Percentiles rank a stretch among this genome's conserved stretches.
Evolutionary conservation across 2,797 vertebrate genomes (phyloP).

Genomic region (Pipistrellus pipistrellus): DNA sequence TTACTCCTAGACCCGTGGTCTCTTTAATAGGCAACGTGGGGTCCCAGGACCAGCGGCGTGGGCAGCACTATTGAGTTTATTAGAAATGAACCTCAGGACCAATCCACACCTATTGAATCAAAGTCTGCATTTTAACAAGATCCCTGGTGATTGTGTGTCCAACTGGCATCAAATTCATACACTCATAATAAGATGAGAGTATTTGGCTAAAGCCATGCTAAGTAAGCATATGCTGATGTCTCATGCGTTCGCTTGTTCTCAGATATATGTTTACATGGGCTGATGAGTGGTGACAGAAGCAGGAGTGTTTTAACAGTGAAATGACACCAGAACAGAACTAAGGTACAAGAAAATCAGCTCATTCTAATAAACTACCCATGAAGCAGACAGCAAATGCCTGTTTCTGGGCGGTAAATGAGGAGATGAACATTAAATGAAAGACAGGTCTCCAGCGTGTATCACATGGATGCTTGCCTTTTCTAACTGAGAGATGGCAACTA

Average conservation of each 20-base stretch:
- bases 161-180: not conserved
- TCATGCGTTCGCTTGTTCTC: not conserved
- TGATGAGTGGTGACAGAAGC: not conserved
- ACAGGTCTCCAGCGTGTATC: not conserved
- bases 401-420: conserved; percentile 5
- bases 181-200: not conserved
- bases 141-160: not conserved
- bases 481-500: conserved; percentile 34
- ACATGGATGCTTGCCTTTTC: conserved; percentile 9
- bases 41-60: not conserved
- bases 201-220: conserved; percentile 16
- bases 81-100: not conserved
- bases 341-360: not conserved
- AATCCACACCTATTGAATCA: not conserved
- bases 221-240: not conserved
- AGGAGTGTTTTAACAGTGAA: not conserved
- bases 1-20: not conserved
- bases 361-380: not conserved
- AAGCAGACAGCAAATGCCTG: not conserved
- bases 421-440: not conserved
- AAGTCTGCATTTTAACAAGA: conserved; percentile 25
- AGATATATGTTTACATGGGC: not conserved
- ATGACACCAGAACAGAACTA: not conserved
- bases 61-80: not conserved
- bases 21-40: not conserved